Evolutionary conservation across 2,113 vertebrate genomes (phyloP), one percentile per base, ranked within the genome.

Genomic region (Alexandromys fortis): DNA sequence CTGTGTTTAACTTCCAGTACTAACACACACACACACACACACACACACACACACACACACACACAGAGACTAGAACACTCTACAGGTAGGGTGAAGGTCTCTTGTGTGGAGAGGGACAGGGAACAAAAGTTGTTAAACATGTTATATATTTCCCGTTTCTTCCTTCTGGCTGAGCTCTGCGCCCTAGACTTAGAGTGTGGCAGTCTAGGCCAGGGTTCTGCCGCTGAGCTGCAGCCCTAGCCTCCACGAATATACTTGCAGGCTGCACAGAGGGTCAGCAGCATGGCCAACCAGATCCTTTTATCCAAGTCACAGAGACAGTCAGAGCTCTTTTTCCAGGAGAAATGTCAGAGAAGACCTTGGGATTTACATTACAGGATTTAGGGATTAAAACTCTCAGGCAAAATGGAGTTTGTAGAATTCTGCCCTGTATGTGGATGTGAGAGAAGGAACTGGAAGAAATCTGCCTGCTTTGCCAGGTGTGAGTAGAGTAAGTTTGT

Each of bases 271-370:
- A 81, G 70, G 78, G 67, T 92, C 86, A 89, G 33, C 21, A 5
- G 52, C 63, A 33, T 77, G 72, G 30, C n/a, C 0, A 8, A 10
- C 3, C 33, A 16, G 5, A 67, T 28, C 13, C 13, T 65, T 90
- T 72, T 35, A 42, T 35, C 76, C 19, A 70, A 73, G 24, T 22
- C 28, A 13, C 55, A 70, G 45, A 81, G 26, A 81, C 82, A 67
- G 55, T 33, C 76, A 49, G 42, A 88, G 12, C 26, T 55, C 16
- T 0, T 95, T 24, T 91, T 75, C 45, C 33, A 75, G 49, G 89
- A 94, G 76, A 94, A 90, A 67, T 67, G 35, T 67, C 38, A 83
- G 42, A 75, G 85, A 85, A 47, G 47, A 63, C 65, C 68, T 81
- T 35, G 45, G 30, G 67, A 67, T 88, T 92, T 89, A 47, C 75